phyloP scores from a whole-genome alignment of 2,888 invertebrate species.

The Andrena flavipes region DNA sequence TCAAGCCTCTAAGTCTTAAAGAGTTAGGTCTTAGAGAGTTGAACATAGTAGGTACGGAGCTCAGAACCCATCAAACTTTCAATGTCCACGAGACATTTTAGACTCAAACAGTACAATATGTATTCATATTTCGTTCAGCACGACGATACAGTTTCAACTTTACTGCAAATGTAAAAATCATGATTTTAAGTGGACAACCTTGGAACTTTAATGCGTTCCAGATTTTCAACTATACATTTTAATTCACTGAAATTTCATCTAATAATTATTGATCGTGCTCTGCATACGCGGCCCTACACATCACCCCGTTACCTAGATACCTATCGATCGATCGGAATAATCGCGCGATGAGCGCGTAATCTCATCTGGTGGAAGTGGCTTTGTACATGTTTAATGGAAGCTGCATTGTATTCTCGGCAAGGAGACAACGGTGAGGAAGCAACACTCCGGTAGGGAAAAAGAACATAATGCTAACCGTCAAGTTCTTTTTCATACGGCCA shows the following conservation, averaged over 20 bases:
- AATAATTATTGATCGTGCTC: not conserved
- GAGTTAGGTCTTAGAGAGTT: no score
- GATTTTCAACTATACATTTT: no score
- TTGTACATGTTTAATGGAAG: constrained; percentile 17
- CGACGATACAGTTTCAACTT: no score
- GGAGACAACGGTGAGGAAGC: constrained; percentile 40
- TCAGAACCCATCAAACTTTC: no score
- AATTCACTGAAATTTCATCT: not conserved
- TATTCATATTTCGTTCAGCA: no score
- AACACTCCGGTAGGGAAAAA: constrained; percentile 37
- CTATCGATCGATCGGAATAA: constrained; percentile 27
- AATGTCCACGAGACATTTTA: no score
- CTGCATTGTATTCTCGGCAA: constrained; percentile 14
- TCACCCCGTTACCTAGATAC: not conserved
- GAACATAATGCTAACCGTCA: constrained; percentile 25
- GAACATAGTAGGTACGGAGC: no score
- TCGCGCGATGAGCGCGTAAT: constrained; percentile 26
- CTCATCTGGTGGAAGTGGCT: constrained; percentile 24
- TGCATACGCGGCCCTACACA: not conserved
- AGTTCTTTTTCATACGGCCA: constrained; percentile 15
- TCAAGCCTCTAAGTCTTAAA: no score
- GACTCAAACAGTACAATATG: no score
- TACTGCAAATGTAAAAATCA: no score
- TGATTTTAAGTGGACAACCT: no score
- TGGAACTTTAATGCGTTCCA: no score